Base-by-base conservation (phyloP, 2,113 vertebrate genomes). In the Cottus gobio region DNA sequence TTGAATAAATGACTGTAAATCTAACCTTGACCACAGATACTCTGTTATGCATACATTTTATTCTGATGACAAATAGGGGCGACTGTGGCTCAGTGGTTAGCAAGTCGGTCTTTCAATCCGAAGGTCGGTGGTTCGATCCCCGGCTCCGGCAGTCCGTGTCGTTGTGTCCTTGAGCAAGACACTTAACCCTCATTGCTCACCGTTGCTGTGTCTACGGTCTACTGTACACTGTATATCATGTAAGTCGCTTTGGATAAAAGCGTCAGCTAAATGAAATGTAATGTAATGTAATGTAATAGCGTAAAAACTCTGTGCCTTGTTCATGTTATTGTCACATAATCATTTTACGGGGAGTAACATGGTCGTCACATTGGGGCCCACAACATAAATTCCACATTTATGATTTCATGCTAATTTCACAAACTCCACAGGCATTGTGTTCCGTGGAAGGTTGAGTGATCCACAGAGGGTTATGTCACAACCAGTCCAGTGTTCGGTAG, bases 401-500 rank as follows among this genome's bases (percentile, higher is more conserved):
- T 58, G 39, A 75, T 78, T 85, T 80, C 30, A 78, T 36, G 75
- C 64, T 63, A 61, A 77, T 77, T 73, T 76, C 57, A 48, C 46
- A 73, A 63, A 70, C 56, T 56, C 15, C 46, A n/a, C 48, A 60
- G 74, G 39, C 8, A 1, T 36, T 39, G 44, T 70, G 36, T 72
- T 83, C 73, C 74, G 68, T 81, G 57, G 70, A 73, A 77, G 58
- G 71, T 63, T 52, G 58, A 11, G 30, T 16, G 37, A 72, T 70
- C 58, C 63, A 36, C 2, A 9, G 63, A 79, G 75, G 42, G 26
- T 87, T 79, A 39, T 77, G 64, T 82, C 65, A 24, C 39, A 68
- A 63, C 65, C 78, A 42, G 50, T 65, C 56, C 78, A 42, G 42
- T 68, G 72, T 87, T 81, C 82, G 71, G 67, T 28, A 70, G 83